Percentiles rank a stretch among this genome's conserved stretches.
These are phyloP conservation scores for Apis dorsata DNA, from an alignment of 1,140 invertebrate species.

Conservation along the genomic window DNA sequence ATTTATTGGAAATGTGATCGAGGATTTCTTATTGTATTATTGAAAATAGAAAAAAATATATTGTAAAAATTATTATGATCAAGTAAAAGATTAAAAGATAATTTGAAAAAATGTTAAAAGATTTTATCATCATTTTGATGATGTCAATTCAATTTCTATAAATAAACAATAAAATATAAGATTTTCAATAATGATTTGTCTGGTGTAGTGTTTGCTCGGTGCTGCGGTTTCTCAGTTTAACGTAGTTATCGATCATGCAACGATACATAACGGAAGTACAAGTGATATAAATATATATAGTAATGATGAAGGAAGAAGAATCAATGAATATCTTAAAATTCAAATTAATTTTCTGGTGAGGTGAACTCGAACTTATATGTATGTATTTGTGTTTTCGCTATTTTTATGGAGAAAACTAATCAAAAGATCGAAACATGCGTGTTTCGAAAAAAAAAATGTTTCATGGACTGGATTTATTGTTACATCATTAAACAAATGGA, in stretches of 20 bases:
- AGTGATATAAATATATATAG: slow-evolving; percentile 16
- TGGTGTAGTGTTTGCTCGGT: not conserved
- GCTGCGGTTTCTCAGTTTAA: not conserved
- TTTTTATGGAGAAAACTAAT: not conserved
- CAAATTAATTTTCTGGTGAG: not conserved
- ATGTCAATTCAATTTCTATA: too few species aligned
- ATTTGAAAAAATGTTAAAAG: not conserved
- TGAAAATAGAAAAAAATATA: not conserved
- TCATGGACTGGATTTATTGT: not conserved
- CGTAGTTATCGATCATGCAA: slow-evolving; percentile 26
- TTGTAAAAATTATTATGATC: not conserved
- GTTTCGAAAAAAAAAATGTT: not conserved
- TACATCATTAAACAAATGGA: not conserved
- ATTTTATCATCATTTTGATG: too few species aligned
- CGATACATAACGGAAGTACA: not conserved
- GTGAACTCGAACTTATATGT: not conserved
- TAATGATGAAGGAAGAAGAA: not conserved
- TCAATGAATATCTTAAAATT: not conserved
- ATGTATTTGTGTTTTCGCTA: too few species aligned
- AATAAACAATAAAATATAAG: not conserved
- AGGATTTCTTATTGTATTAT: not conserved
- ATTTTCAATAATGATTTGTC: not conserved
- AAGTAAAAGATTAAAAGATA: too few species aligned
- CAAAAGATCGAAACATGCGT: not conserved
- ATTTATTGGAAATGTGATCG: not conserved